A percentile compares a stretch with the other conserved stretches of the same genome.
Conservation (phyloP, 2,113 vertebrate species). For the Leucopternis melanops region DNA sequence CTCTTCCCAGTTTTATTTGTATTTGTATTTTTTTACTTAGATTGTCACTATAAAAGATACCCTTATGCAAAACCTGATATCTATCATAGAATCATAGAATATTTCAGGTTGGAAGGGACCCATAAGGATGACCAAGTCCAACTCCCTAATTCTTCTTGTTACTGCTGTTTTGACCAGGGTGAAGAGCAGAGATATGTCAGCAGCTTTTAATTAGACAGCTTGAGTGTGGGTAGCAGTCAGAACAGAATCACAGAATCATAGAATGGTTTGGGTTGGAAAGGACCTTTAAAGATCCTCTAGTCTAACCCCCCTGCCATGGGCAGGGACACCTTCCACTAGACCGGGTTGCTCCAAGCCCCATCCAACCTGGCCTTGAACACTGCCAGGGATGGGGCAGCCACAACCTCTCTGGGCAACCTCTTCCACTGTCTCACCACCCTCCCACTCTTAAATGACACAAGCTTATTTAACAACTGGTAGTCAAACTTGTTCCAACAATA, state of each 20-base stretch:
- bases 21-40: not conserved
- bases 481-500: slow-evolving; percentile 48
- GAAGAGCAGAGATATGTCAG: not conserved
- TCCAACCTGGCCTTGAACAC: no score
- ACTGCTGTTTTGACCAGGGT: not conserved
- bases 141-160: not conserved
- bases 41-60: not conserved
- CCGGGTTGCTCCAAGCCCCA: no score
- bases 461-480: slow-evolving; percentile 69
- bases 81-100: not conserved
- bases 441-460: slow-evolving; percentile 22
- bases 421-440: not conserved
- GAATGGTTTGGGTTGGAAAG: no score
- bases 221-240: not conserved
- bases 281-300: no score
- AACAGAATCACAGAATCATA: no score
- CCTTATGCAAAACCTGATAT: not conserved
- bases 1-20: not conserved
- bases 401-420: no score
- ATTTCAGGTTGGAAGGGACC: no score
- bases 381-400: no score
- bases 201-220: not conserved
- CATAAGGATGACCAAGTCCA: no score
- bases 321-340: no score
- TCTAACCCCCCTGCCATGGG: no score